phyloP scores from a whole-genome alignment of 2,888 invertebrate species.

The Mycogona germanica region DNA sequence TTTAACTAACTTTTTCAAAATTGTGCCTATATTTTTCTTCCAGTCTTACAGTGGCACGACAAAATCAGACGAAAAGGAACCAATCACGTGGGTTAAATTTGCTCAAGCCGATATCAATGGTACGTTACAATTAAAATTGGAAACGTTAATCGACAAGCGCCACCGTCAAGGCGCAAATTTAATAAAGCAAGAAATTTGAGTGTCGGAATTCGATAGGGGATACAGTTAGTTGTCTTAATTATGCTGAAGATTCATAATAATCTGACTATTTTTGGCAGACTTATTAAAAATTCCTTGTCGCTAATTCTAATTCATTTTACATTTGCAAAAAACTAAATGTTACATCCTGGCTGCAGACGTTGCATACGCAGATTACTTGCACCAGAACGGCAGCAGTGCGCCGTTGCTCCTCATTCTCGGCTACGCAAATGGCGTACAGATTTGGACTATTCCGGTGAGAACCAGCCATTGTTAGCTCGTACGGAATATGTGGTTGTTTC shows the following conservation, averaged over 20 bases:
- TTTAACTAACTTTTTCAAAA: no score
- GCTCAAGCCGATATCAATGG: constrained; percentile 63
- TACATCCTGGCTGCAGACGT: not conserved
- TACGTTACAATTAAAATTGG: no score
- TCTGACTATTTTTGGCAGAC: no score
- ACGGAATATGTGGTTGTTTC: not conserved
- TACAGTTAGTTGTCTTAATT: no score
- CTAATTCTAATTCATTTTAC: no score
- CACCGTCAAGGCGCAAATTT: not conserved
- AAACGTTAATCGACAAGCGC: no score
- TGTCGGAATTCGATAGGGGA: no score
- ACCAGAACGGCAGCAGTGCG: constrained; percentile 44
- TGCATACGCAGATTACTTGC: constrained; percentile 39
- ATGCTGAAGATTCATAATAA: no score
- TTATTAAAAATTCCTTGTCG: no score
- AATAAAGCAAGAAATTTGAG: not conserved
- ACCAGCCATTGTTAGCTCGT: not conserved
- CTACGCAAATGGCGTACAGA: constrained; percentile 69
- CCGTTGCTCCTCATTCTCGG: constrained; percentile 78
- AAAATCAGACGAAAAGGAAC: constrained; percentile 45
- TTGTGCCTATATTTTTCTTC: constrained; percentile 21
- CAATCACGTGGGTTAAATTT: constrained; percentile 67
- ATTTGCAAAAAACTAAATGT: no score
- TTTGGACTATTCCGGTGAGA: constrained; percentile 39
- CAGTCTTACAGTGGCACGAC: constrained; percentile 42